Conservation (phyloP, 1,140 invertebrate species). For the Drosophila mayri region DNA sequence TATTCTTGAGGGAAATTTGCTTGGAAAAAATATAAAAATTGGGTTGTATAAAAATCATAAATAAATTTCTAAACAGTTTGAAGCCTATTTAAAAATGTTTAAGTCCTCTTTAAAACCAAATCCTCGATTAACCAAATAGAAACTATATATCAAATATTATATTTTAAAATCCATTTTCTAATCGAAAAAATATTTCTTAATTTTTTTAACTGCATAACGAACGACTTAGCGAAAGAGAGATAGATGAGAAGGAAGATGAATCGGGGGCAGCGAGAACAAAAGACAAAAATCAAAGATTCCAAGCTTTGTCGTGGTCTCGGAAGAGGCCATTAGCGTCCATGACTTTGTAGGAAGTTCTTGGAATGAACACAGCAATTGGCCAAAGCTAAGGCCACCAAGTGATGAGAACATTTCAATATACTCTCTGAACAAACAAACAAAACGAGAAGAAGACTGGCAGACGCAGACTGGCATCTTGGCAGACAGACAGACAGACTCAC, state of each 20-base stretch:
- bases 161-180: neutral
- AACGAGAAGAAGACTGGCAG: slow-evolving; percentile 9
- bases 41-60: neutral
- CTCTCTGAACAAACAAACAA: slow-evolving; percentile 30
- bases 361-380: slow-evolving; percentile 17
- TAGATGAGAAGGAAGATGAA: slow-evolving; percentile 7
- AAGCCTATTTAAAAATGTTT: no score
- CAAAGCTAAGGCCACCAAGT: slow-evolving; percentile 17
- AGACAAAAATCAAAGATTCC: slow-evolving; percentile 45
- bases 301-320: slow-evolving; percentile 41
- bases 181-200: neutral
- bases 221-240: slow-evolving; percentile 12
- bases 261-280: slow-evolving; percentile 34
- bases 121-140: no score
- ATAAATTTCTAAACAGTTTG: neutral
- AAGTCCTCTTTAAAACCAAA: no score
- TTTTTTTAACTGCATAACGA: slow-evolving; percentile 11
- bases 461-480: no score
- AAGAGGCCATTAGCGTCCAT: slow-evolving; percentile 66
- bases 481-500: slow-evolving; percentile 7
- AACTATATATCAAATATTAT: no score
- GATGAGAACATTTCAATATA: slow-evolving; percentile 48
- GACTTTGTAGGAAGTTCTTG: slow-evolving; percentile 58
- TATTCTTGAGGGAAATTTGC: neutral
- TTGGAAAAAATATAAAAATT: neutral